These are phyloP conservation scores for Hormaphis cornu DNA, from an alignment of 1,140 invertebrate genomes.

Conservation along the genomic window DNA sequence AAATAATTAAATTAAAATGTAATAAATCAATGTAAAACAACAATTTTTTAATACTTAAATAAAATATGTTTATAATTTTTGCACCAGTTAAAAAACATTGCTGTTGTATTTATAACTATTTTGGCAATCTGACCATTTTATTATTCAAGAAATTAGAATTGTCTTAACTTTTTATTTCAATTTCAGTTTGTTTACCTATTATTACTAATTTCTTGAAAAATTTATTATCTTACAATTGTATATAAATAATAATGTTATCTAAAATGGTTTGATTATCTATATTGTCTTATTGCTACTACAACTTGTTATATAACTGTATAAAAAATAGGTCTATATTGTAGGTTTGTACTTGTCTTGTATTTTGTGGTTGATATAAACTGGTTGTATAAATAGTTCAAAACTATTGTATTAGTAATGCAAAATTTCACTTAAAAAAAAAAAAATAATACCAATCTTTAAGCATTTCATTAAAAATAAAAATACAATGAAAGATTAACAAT, in stretches of 20 bases:
- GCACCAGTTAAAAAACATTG: not conserved
- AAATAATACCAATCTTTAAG: not conserved
- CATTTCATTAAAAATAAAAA: not conserved
- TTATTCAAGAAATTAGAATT: not conserved
- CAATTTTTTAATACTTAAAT: not conserved
- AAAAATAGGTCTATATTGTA: no score
- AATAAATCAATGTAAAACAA: not conserved
- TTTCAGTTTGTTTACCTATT: not conserved
- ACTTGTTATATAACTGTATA: no score
- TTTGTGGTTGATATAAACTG: no score
- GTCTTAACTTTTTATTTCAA: not conserved
- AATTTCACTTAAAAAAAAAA: no score
- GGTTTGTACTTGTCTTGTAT: no score
- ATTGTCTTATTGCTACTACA: not conserved
- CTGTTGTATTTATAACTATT: not conserved
- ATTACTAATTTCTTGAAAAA: not conserved
- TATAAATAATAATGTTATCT: not conserved
- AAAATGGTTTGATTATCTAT: not conserved
- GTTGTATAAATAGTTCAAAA: no score
- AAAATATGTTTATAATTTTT: not conserved
- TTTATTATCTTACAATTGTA: not conserved
- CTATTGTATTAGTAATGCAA: no score
- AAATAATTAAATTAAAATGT: not conserved
- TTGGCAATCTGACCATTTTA: not conserved
- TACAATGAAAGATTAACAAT: not conserved